These are phyloP conservation scores for Tetragnatha versicolor DNA, from an alignment of 1,140 invertebrate genomes.

Conservation along the genomic window DNA sequence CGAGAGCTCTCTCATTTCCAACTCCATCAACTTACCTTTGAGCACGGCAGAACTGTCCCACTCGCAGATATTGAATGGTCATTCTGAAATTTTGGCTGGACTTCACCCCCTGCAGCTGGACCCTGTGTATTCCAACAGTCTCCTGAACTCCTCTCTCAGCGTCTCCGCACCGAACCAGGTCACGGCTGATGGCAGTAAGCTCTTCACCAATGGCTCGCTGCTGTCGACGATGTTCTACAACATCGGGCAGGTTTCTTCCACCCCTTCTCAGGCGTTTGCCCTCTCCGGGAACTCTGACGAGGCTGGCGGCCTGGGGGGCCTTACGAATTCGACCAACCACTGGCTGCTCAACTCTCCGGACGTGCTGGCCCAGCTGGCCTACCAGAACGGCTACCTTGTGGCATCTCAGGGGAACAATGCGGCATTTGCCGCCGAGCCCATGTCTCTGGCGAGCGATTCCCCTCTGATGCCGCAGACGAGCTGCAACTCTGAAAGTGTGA, in stretches of 20 bases:
- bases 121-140: neutral
- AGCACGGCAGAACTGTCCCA: conserved; percentile 44
- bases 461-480: neutral
- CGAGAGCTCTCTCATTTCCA: conserved; percentile 20
- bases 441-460: neutral
- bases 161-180: neutral
- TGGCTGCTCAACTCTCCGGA: conserved; percentile 52
- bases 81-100: conserved; percentile 19
- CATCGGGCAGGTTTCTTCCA: conserved; percentile 34
- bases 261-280: neutral
- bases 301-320: conserved; percentile 21
- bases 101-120: conserved; percentile 17
- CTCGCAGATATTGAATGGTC: conserved; percentile 42
- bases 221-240: conserved; percentile 42
- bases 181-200: conserved; percentile 3
- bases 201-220: conserved; percentile 25
- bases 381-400: conserved; percentile 50
- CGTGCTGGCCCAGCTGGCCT: conserved; percentile 43
- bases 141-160: conserved; percentile 19
- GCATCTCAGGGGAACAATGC: conserved; percentile 16
- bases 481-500: conserved; percentile 37
- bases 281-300: conserved; percentile 20
- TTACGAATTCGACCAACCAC: conserved; percentile 27
- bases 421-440: conserved; percentile 20
- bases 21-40: conserved; percentile 23